Percentiles rank a stretch among this genome's conserved stretches.
Conservation (phyloP, 2,888 invertebrate species). For the Pyrocoelia pectoralis region DNA sequence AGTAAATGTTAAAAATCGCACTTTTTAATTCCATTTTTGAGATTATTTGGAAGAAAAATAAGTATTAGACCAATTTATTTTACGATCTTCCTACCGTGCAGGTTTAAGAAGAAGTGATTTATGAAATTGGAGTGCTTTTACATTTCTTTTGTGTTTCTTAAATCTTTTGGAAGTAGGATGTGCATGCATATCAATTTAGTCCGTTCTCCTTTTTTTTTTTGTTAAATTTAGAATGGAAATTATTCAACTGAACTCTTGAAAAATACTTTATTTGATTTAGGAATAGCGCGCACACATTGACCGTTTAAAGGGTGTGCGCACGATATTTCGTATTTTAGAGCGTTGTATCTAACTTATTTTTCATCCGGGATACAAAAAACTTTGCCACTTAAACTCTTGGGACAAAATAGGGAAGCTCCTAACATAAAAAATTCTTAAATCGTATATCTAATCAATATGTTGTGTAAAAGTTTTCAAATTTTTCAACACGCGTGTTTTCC, state of each 20-base stretch:
- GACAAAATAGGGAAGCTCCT: not conserved
- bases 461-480: not conserved
- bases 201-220: not conserved
- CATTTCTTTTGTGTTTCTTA: slow-evolving; percentile 1
- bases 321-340: not conserved
- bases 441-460: not conserved
- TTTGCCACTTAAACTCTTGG: not conserved
- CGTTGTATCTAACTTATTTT: not conserved
- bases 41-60: not conserved
- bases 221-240: not conserved
- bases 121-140: not conserved
- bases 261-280: not conserved
- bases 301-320: not conserved
- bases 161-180: not conserved
- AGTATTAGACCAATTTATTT: not conserved
- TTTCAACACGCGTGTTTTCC: not conserved
- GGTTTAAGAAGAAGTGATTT: not conserved
- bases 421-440: not conserved
- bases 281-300: too few relatives aligned
- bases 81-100: not conserved
- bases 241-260: not conserved
- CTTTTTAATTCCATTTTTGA: not conserved
- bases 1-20: not conserved
- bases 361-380: not conserved
- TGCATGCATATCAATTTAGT: not conserved